These are phyloP conservation scores for Lasioglossum malachurum DNA, from an alignment of 2,888 invertebrate species.

Conservation along the genomic window DNA sequence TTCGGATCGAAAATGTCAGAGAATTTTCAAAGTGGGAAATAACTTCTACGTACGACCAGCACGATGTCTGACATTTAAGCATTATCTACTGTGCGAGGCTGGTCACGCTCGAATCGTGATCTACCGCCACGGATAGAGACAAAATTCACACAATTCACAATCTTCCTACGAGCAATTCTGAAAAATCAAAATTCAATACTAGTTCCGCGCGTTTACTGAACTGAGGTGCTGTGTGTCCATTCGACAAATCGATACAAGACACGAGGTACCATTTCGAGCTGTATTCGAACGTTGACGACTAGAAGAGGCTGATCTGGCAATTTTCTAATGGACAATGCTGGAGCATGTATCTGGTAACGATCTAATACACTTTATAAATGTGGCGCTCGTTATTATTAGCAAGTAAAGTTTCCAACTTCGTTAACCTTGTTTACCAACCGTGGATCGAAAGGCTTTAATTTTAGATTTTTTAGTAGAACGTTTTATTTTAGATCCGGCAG, in stretches of 20 bases:
- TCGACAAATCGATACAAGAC: neutral
- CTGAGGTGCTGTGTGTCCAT: neutral
- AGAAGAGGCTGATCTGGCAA: neutral
- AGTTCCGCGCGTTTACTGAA: neutral
- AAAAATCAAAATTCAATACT: slow-evolving; percentile 1
- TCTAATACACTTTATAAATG: neutral
- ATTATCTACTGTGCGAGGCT: slow-evolving; percentile 49
- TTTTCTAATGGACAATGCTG: neutral
- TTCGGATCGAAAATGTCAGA: neutral
- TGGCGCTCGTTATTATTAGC: neutral
- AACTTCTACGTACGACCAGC: neutral
- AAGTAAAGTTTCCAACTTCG: neutral
- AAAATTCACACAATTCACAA: neutral
- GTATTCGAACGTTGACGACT: neutral
- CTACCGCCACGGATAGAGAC: slow-evolving; percentile 1
- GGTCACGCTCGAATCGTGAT: slow-evolving; percentile 18
- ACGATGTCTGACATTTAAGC: slow-evolving; percentile 49
- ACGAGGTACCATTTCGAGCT: neutral
- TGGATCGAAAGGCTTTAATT: neutral
- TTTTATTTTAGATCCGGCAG: neutral
- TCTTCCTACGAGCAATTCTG: neutral
- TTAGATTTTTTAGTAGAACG: neutral
- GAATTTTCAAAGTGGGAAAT: slow-evolving; percentile 1
- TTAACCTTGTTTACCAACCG: neutral
- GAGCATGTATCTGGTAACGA: neutral